These are phyloP conservation scores for Drosophila subpulchrella DNA, from an alignment of 1,140 invertebrate genomes.

Conservation along the genomic window DNA sequence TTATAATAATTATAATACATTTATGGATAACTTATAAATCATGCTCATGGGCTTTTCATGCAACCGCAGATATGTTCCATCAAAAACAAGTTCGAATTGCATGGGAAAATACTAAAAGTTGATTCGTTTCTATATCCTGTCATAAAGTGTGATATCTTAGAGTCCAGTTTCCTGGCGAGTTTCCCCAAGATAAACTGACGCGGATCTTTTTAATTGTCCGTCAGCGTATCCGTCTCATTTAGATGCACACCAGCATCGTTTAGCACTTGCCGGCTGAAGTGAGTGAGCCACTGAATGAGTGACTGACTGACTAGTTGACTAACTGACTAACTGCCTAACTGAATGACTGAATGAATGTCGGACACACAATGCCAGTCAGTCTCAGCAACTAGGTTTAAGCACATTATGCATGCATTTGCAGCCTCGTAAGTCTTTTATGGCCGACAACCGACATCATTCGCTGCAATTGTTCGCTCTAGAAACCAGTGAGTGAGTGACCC, in stretches of 20 bases:
- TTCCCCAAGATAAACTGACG: not conserved
- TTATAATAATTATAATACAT: too few relatives aligned
- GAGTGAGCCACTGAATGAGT: conserved; percentile 20
- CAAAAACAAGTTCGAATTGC: too few relatives aligned
- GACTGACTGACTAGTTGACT: conserved; percentile 22
- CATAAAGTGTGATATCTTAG: not conserved
- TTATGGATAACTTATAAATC: too few relatives aligned
- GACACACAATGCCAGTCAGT: conserved; percentile 8
- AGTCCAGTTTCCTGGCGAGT: not conserved
- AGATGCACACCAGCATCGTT: conserved; percentile 58
- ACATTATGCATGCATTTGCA: conserved; percentile 69
- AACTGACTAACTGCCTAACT: conserved; percentile 25
- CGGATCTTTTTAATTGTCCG: conserved; percentile 33
- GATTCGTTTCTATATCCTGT: not conserved
- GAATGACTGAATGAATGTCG: conserved; percentile 41
- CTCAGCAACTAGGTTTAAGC: conserved; percentile 55
- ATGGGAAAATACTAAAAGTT: too few relatives aligned
- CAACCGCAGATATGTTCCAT: too few relatives aligned
- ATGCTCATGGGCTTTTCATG: too few relatives aligned
- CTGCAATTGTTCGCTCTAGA: conserved; percentile 68
- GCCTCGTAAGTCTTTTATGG: conserved; percentile 73
- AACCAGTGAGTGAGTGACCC: conserved; percentile 68
- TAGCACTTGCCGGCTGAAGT: conserved; percentile 41
- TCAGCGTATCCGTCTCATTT: conserved; percentile 38
- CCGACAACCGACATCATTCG: conserved; percentile 49